phyloP scores from a whole-genome alignment of 2,113 vertebrate genomes.

The Apeltes quadracus region DNA sequence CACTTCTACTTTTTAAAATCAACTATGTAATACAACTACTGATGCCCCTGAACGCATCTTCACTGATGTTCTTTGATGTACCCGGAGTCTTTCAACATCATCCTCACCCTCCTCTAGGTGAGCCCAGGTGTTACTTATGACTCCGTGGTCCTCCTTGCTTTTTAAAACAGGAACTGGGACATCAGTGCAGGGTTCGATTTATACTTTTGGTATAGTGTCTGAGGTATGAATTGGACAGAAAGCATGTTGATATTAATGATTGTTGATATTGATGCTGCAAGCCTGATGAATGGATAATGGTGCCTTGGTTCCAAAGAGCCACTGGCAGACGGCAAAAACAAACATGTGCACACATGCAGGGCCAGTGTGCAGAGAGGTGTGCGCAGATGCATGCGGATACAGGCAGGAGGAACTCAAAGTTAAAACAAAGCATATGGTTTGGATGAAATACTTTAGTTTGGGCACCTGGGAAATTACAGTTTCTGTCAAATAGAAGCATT shows the following conservation, averaged over 20 bases:
- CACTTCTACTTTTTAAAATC: slow-evolving; percentile 29
- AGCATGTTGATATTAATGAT: slow-evolving; percentile 51
- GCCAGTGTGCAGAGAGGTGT: slow-evolving; percentile 45
- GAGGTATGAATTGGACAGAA: slow-evolving; percentile 65
- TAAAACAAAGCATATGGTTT: slow-evolving; percentile 40
- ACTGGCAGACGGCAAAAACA: slow-evolving; percentile 65
- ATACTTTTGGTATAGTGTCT: slow-evolving; percentile 44
- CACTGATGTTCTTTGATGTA: not conserved
- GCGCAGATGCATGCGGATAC: slow-evolving; percentile 14
- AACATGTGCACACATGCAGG: slow-evolving; percentile 39
- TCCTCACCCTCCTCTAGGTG: not conserved
- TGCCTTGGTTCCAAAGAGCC: slow-evolving; percentile 53
- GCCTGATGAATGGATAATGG: slow-evolving; percentile 65
- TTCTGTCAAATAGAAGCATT: slow-evolving; percentile 2
- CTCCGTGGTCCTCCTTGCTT: not conserved
- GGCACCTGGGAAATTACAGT: not conserved
- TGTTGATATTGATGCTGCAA: slow-evolving; percentile 52
- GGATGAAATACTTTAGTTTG: slow-evolving; percentile 1
- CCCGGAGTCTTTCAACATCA: not conserved
- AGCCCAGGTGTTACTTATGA: not conserved
- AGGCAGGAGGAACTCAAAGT: slow-evolving; percentile 47
- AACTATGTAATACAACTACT: not conserved
- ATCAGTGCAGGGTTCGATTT: slow-evolving; percentile 49
- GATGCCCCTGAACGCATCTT: not conserved
- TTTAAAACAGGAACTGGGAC: slow-evolving; percentile 24